phyloP scores from a whole-genome alignment of 92 coral and sea anemone species.

The Phenganax subtilis region DNA sequence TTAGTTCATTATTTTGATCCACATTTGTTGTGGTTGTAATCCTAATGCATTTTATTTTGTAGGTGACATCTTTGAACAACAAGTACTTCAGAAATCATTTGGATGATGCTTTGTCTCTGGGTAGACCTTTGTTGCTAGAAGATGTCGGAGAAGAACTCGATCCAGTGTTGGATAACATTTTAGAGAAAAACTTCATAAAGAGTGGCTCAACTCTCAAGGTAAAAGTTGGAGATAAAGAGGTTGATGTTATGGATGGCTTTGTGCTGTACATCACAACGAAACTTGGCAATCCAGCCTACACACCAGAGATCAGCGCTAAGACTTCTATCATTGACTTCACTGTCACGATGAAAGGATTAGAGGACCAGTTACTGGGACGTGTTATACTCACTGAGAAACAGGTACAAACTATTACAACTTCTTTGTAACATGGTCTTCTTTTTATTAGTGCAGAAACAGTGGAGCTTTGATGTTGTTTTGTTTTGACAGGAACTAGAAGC shows the following conservation, averaged over 20 bases:
- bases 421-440: neutral
- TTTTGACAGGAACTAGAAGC: conserved; percentile 79
- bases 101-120: conserved; percentile 86
- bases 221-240: conserved; percentile 97
- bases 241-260: conserved; percentile 95
- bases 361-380: conserved; percentile 95
- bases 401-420: conserved; percentile 41
- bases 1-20: neutral
- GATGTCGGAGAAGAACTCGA: conserved; percentile 98
- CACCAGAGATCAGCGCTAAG: conserved; percentile 99
- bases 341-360: conserved; percentile 98
- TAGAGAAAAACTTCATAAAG: conserved; percentile 94
- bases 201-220: conserved; percentile 88
- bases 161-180: conserved; percentile 90
- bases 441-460: neutral
- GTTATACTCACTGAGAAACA: conserved; percentile 97
- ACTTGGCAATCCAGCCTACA: conserved; percentile 99
- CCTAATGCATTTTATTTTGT: neutral
- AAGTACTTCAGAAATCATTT: conserved; percentile 90
- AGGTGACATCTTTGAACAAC: conserved; percentile 92
- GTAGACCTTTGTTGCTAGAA: conserved; percentile 92
- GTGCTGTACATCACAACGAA: conserved; percentile 89
- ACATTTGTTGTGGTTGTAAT: neutral
- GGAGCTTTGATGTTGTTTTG: neutral
- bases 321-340: conserved; percentile 98